Base-by-base conservation (phyloP, 2,888 invertebrate genomes). In the Tolmerus cingulatus region DNA sequence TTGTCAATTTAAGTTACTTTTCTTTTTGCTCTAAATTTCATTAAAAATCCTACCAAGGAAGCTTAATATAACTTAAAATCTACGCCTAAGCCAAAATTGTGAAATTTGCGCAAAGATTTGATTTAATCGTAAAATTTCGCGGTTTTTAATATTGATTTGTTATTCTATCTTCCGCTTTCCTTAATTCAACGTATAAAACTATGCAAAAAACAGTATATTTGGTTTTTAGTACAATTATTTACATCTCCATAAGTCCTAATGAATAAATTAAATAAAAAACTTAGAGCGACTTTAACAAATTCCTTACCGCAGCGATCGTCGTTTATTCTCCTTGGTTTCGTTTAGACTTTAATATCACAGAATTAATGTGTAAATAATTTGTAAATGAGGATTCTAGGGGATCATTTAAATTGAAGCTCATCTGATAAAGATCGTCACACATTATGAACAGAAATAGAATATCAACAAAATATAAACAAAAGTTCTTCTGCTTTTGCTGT, bases 311-410 rank as follows among this genome's bases (percentile, higher is more conserved):
- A 66, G n/a, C 34, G 34, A 40, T 66, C 66, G 66, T 66, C 66
- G 37, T 82, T 81, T 40, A 46, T 46, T 51, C 16, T 82, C 66
- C 57, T 82, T 82, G 82, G 57, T 82, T 82, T 82, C 19, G 16
- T 57, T 51, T 82, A 57, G 27, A 57, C n/a, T 82, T 82, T 82
- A 82, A 82, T 82, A 82, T 82, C 82, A 82, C 82, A 82, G 82
- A 82, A 82, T 82, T n/a, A 57, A 82, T 82, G 55, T 57, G 27
- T 82, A 57, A 82, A 57, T 82, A 16, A 82, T 19, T 23, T 30
- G 34, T 82, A 82, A 66, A 27, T 66, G 12, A 66, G 19, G 27
- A 81, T 34, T 82, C 5, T 16, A 46, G 51, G 23, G 82, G 66
- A 23, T 40, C 51, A 77, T 40, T 27, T 37, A 27, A n/a, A 40